Conservation (phyloP, 2,113 vertebrate species). For the Aramus guarauna region DNA sequence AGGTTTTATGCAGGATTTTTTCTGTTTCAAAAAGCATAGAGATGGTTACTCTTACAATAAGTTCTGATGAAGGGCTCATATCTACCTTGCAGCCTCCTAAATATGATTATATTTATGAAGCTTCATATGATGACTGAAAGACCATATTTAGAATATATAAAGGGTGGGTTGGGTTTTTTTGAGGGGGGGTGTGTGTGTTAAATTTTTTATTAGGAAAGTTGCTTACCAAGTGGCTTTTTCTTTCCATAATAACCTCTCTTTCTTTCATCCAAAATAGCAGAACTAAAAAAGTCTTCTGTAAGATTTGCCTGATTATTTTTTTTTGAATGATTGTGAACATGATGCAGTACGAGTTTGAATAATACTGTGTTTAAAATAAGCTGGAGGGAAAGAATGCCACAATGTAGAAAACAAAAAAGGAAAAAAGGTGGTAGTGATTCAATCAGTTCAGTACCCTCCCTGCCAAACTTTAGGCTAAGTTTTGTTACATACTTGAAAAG, state of each 20-base stretch:
- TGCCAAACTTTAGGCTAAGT: neutral
- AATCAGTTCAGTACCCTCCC: neutral
- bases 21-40: neutral
- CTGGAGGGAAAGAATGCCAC: neutral
- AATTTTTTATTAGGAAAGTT: neutral
- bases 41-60: neutral
- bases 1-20: neutral
- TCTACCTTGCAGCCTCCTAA: neutral
- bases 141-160: neutral
- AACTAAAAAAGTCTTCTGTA: neutral
- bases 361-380: neutral
- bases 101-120: neutral
- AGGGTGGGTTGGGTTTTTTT: neutral
- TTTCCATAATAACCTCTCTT: neutral
- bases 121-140: neutral
- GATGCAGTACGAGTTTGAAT: accelerated
- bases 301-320: neutral
- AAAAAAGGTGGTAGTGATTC: neutral
- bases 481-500: neutral
- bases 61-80: neutral
- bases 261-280: neutral
- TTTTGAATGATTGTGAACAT: neutral
- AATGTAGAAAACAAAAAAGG: neutral
- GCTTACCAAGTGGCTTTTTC: neutral
- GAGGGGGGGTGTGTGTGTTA: neutral